These are phyloP conservation scores for Sweltsa coloradensis DNA, from an alignment of 1,140 invertebrate genomes.

Conservation along the genomic window DNA sequence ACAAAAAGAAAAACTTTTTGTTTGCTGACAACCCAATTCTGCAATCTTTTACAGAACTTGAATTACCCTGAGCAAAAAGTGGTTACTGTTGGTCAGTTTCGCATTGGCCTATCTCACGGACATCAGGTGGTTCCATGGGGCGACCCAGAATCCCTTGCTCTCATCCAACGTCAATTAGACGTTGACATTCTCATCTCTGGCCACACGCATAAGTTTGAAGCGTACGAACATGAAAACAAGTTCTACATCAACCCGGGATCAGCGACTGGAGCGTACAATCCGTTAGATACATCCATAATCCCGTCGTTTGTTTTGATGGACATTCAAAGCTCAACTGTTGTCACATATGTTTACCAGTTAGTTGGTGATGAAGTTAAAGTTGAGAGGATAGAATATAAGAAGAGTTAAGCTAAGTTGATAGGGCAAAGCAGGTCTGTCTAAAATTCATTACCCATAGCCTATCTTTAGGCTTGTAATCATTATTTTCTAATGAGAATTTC, in stretches of 20 bases:
- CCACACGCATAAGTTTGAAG: conserved; percentile 97
- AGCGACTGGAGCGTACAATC: conserved; percentile 94
- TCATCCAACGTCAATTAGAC: conserved; percentile 92
- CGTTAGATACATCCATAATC: conserved; percentile 77
- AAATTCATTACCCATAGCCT: too few species aligned
- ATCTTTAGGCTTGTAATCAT: too few species aligned
- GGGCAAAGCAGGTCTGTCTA: too few species aligned
- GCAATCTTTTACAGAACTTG: conserved; percentile 59
- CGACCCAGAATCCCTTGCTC: conserved; percentile 81
- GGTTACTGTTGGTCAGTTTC: conserved; percentile 96
- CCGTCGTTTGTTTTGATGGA: conserved; percentile 99
- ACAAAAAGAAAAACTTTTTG: too few species aligned
- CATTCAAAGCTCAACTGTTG: conserved; percentile 94
- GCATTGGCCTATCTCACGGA: conserved; percentile 95
- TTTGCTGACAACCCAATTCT: too few species aligned
- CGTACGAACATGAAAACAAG: conserved; percentile 96
- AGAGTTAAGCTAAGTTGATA: conserved; percentile 40
- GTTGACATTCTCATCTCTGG: conserved; percentile 98
- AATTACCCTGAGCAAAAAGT: conserved; percentile 98
- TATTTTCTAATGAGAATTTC: too few species aligned
- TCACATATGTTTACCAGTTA: conserved; percentile 97
- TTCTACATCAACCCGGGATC: conserved; percentile 99
- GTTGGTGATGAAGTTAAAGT: conserved; percentile 98
- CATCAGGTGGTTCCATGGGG: conserved; percentile 97
- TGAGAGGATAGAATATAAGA: conserved; percentile 95